Evolutionary conservation across 2,113 vertebrate genomes (phyloP).

Genomic region (Sturnira hondurensis): DNA sequence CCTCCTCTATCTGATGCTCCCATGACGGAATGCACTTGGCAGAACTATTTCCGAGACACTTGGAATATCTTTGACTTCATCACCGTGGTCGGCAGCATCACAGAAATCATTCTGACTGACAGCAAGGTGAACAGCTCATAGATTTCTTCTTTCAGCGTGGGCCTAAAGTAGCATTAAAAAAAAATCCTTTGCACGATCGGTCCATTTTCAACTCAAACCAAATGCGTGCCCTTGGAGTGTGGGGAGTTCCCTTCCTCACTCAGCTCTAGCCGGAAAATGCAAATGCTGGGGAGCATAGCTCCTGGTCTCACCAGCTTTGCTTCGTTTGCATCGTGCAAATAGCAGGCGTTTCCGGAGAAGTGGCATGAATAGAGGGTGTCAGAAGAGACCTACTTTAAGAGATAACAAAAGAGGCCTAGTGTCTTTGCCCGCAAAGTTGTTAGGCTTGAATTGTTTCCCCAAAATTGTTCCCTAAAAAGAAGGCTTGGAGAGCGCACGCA

Average conservation of each 20-base stretch:
- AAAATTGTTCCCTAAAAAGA: background rate
- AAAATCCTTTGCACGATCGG: background rate
- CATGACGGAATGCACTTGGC: slow-evolving; percentile 38
- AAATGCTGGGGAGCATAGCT: background rate
- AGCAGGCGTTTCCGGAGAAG: background rate
- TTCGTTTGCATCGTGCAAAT: background rate
- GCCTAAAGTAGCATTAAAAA: background rate
- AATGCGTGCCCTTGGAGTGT: too few relatives aligned
- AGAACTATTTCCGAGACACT: slow-evolving; percentile 99
- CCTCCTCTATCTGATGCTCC: background rate
- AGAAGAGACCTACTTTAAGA: background rate
- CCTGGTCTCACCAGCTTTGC: background rate
- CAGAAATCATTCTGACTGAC: slow-evolving; percentile 94
- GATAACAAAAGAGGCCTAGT: too few relatives aligned
- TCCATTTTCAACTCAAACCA: background rate
- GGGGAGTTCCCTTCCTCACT: background rate
- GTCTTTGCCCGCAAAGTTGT: background rate
- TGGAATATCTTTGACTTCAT: slow-evolving; percentile 99
- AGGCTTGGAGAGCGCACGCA: background rate
- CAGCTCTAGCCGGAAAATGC: background rate
- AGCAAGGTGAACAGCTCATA: slow-evolving; percentile 81
- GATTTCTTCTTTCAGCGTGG: background rate
- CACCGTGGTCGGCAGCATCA: slow-evolving; percentile 97
- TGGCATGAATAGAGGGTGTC: background rate
- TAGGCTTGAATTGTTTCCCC: background rate